Evolutionary conservation across 1,140 invertebrate genomes (phyloP).

Genomic region (Formica exsecta): DNA sequence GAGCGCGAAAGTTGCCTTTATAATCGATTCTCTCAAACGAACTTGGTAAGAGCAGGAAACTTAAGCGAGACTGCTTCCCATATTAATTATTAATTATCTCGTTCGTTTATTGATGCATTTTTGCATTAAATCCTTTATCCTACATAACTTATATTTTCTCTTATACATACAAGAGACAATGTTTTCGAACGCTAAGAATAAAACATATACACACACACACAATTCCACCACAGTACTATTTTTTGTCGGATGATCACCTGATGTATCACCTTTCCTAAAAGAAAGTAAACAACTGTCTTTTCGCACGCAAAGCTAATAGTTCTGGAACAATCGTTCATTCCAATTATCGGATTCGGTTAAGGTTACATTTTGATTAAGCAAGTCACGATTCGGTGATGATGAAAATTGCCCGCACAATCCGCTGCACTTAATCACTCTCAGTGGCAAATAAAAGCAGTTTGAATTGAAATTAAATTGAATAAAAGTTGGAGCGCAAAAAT

Average conservation of each 20-base stretch:
- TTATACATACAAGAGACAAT: background rate
- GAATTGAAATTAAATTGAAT: constrained; percentile 35
- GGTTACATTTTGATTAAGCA: constrained; percentile 11
- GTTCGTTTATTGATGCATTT: constrained; percentile 59
- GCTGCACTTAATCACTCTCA: constrained; percentile 13
- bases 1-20: constrained; percentile 67
- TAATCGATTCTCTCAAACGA: constrained; percentile 74
- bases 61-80: constrained; percentile 40
- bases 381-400: background rate
- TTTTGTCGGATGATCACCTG: background rate
- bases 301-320: background rate
- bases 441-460: background rate
- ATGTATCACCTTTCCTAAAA: background rate
- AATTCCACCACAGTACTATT: background rate
- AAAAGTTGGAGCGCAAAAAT: constrained; percentile 12
- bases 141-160: background rate
- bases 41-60: constrained; percentile 53
- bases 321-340: constrained; percentile 17
- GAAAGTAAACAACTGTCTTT: background rate
- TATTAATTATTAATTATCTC: constrained; percentile 64
- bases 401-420: constrained; percentile 18
- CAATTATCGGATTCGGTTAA: constrained; percentile 20
- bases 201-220: background rate
- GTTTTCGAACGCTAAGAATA: background rate
- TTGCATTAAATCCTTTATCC: constrained; percentile 50